Evolutionary conservation across 2,113 vertebrate species (phyloP), one percentile per base, ranked within the genome.

Genomic region (Cyanistes caeruleus): DNA sequence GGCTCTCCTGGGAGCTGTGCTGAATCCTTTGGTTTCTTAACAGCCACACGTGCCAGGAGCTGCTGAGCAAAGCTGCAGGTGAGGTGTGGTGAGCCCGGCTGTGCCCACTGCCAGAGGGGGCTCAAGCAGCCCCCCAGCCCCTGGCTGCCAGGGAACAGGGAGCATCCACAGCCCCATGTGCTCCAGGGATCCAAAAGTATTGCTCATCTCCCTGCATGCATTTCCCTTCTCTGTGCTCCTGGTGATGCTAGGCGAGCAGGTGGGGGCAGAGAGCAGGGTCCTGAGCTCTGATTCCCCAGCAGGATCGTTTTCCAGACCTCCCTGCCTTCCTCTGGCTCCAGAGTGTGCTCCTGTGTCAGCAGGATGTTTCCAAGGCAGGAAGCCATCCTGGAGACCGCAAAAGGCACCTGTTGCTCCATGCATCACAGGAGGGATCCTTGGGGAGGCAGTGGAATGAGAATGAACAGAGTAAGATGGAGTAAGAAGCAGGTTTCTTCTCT

Each of bases 351-450:
- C 37, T 2, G 5, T 1, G 13, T 35, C 1, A 0, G 60, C 4
- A 6, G 37, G 65, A 3, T 13, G 44, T 52, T 55, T 28, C 41
- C 7, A 1, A 12, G 31, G 43, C 4, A 9, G 58, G 73, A 53
- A 44, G 6, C 55, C 17, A 4, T 39, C 52, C 88, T 5, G 0
- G 16, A 49, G 73, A 2, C 9, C 3, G 11, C 4, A 1, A 1
- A 2, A 0, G 0, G 2, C 31, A 49, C 41, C 60, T 74, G 68
- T 2, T 90, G 85, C 31, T 84, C 37, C 1, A 0, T 53, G 60
- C 48, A 83, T 6, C 23, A 4, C 1, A 0, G 18, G 37, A 92
- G 58, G 30, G 49, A 27, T 60, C 51, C 1, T 0, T 21, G n/a
- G 43, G 33, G 20, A 83, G 22, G 67, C 67, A 13, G 1, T 37